Evolutionary conservation across 2,113 vertebrate genomes (phyloP), one percentile per base, ranked within the genome.

Genomic region (Cebus imitator): DNA sequence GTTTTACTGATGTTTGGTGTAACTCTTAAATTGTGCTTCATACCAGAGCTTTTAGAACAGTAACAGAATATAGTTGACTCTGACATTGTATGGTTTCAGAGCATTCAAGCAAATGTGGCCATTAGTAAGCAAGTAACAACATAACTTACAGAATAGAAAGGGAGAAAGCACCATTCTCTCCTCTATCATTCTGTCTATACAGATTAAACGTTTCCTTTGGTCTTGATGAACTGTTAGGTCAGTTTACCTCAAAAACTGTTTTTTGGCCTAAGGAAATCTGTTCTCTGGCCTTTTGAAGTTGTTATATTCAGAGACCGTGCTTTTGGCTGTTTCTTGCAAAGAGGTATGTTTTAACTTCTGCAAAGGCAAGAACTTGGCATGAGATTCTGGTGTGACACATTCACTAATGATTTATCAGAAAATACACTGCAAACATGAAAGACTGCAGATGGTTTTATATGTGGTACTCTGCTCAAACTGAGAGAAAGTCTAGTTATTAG

Each of bases 241-340:
- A 94, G n/a, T 94, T 94, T 94, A 94, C 48, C 64, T 86, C 82
- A 94, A 37, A 64, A 37, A 64, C 10, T 94, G n/a, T 52, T 30
- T 96, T 94, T 97, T 90, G 96, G 66, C 45, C 85, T 82, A 88
- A 89, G 94, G 87, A 93, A 79, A 80, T 89, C 91, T 97, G 86
- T 95, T 97, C 87, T 97, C 18, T 97, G 95, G 93, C 94, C 96
- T 95, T 96, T 93, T 84, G n/a, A 55, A 95, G 58, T 81, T 83
- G 45, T 91, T 87, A n/a, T 17, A 61, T 85, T 87, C 61, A 87
- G 78, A 96, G 83, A 75, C 93, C 70, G 81, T 6, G 4, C 13
- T 92, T 68, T 84, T 87, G 87, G 79, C 80, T 48, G 70, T 43
- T 90, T 80, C 66, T 96, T 91, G 82, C 40, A 89, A 81, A 91